A percentile compares a stretch with the other conserved stretches of the same genome.
Conservation (phyloP, 2,888 invertebrate genomes). For the Calliscelio sp. region DNA sequence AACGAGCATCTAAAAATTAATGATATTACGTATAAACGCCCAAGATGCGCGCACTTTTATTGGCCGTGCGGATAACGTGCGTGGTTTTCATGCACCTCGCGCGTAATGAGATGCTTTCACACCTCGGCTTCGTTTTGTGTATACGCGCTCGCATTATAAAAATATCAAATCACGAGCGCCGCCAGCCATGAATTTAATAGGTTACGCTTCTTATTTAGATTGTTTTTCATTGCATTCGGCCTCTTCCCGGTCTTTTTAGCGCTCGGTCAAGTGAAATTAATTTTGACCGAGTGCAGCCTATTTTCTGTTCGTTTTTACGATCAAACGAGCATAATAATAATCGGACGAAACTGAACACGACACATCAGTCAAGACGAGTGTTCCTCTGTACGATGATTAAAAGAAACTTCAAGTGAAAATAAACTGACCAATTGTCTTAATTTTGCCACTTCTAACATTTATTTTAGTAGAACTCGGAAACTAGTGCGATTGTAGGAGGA, state of each 20-base stretch:
- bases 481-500: too few species aligned
- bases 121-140: conserved; percentile 49
- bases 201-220: conserved; percentile 41
- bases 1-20: conserved; percentile 52
- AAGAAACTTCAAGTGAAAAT: too few species aligned
- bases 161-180: conserved; percentile 50
- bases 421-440: too few species aligned
- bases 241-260: conserved; percentile 12
- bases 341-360: too few species aligned
- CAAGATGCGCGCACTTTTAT: conserved; percentile 27
- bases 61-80: conserved; percentile 3
- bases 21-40: conserved; percentile 38
- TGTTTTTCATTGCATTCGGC: conserved; percentile 4
- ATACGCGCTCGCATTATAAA: conserved; percentile 30
- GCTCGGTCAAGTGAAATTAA: conserved; percentile 8
- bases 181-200: conserved; percentile 43
- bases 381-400: too few species aligned
- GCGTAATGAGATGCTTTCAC: conserved; percentile 49
- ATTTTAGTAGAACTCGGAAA: too few species aligned
- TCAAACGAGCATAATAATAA: too few species aligned
- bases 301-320: too few species aligned
- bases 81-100: conserved; percentile 14
- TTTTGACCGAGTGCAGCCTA: background rate
- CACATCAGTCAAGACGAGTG: too few species aligned
- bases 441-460: too few species aligned